phyloP scores from a whole-genome alignment of 1,140 invertebrate species.

The Bradynema listronoti region DNA sequence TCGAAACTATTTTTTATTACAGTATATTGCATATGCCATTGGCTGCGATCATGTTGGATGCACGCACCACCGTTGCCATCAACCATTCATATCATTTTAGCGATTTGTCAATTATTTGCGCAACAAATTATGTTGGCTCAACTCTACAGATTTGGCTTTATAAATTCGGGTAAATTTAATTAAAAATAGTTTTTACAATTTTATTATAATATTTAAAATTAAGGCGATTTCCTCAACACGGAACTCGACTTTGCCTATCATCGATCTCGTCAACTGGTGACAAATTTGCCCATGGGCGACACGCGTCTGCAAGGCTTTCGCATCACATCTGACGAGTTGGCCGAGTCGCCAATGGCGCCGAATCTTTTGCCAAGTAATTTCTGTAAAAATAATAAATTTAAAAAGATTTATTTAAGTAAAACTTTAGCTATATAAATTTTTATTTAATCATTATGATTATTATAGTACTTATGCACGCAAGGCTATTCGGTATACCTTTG shows the following conservation, averaged over 20 bases:
- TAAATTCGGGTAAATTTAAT: slow-evolving; percentile 50
- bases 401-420: neutral
- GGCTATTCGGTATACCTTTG: slow-evolving; percentile 56
- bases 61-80: slow-evolving; percentile 55
- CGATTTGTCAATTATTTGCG: slow-evolving; percentile 51
- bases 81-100: slow-evolving; percentile 46
- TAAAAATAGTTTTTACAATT: neutral
- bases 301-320: slow-evolving; percentile 52
- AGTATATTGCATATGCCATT: slow-evolving; percentile 32
- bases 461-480: slow-evolving; percentile 54
- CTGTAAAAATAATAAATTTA: slow-evolving; percentile 20
- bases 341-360: slow-evolving; percentile 48
- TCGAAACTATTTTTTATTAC: slow-evolving; percentile 15
- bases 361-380: slow-evolving; percentile 50
- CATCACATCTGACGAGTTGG: slow-evolving; percentile 51
- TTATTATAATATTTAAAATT: neutral
- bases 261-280: slow-evolving; percentile 46
- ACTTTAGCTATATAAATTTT: neutral
- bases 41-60: slow-evolving; percentile 42
- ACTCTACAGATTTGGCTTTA: slow-evolving; percentile 53
- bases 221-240: slow-evolving; percentile 56
- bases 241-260: slow-evolving; percentile 56
- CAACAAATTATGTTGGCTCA: slow-evolving; percentile 57
- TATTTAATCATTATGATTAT: neutral
- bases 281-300: slow-evolving; percentile 55